Conservation (phyloP, 2,113 vertebrate species). For the Austrofundulus limnaeus region DNA sequence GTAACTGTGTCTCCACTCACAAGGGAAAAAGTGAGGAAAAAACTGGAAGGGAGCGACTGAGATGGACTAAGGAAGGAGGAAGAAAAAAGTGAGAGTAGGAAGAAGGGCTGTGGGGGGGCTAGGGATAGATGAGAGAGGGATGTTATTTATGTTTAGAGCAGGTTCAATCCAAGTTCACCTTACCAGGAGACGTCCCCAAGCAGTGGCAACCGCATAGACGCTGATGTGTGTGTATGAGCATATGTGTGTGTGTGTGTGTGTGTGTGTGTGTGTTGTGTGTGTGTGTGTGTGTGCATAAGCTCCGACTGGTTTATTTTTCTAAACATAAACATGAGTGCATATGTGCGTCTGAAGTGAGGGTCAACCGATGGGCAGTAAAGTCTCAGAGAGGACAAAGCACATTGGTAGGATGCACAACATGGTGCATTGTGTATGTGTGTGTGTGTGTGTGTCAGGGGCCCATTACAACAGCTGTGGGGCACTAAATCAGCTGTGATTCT, state of each 20-base stretch:
- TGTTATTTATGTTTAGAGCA: slow-evolving; percentile 81
- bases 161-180: slow-evolving; percentile 85
- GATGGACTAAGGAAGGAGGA: slow-evolving; percentile 27
- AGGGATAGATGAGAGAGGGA: slow-evolving; percentile 70
- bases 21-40: slow-evolving; percentile 41
- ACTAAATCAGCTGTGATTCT: slow-evolving; percentile 70
- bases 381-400: slow-evolving; percentile 52
- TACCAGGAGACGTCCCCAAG: slow-evolving; percentile 80
- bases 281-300: slow-evolving; percentile 7
- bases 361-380: slow-evolving; percentile 56
- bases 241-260: slow-evolving; percentile 27
- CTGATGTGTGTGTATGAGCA: slow-evolving; percentile 54
- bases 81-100: slow-evolving; percentile 47
- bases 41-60: slow-evolving; percentile 27
- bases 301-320: slow-evolving; percentile 31
- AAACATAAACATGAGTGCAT: slow-evolving; percentile 48
- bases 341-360: slow-evolving; percentile 48
- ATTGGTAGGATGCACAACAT: slow-evolving; percentile 29
- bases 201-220: slow-evolving; percentile 61
- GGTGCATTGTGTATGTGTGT: slow-evolving; percentile 20
- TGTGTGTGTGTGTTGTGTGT: slow-evolving; percentile 22
- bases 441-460: slow-evolving; percentile 52
- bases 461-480: slow-evolving; percentile 62
- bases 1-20: slow-evolving; percentile 35
- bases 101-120: slow-evolving; percentile 54